phyloP scores from a whole-genome alignment of 1,140 invertebrate species.

The Conopomorpha cramerella region DNA sequence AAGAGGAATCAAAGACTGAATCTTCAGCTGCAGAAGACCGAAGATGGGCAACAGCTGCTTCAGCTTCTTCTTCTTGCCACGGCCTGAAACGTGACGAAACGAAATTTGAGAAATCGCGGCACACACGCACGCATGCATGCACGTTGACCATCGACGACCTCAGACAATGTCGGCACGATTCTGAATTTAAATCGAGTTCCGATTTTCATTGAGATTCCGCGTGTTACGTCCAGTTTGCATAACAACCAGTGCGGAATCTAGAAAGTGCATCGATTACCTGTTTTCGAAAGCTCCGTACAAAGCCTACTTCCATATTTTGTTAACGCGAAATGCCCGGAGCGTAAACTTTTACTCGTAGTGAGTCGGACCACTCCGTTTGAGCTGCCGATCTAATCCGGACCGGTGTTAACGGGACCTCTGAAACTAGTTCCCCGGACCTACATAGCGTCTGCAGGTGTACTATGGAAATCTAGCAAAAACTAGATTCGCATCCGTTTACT shows the following conservation, averaged over 20 bases:
- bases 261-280: constrained; percentile 47
- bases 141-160: too few species aligned
- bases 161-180: constrained; percentile 6
- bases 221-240: constrained; percentile 49
- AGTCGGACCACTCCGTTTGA: too few species aligned
- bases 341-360: constrained; percentile 35
- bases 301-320: constrained; percentile 45
- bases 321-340: constrained; percentile 38
- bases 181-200: constrained; percentile 21
- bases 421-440: constrained; percentile 33
- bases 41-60: constrained; percentile 77
- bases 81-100: too few species aligned
- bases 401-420: constrained; percentile 25
- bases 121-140: too few species aligned
- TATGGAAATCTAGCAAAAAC: constrained; percentile 44
- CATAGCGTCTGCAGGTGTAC: constrained; percentile 25
- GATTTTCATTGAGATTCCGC: constrained; percentile 43
- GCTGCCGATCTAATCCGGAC: constrained; percentile 22
- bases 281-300: constrained; percentile 51
- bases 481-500: constrained; percentile 28
- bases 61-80: constrained; percentile 73
- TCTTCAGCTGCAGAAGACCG: constrained; percentile 77
- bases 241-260: constrained; percentile 39
- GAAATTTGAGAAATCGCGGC: too few species aligned
- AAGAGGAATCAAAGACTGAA: constrained; percentile 75